Conservation (phyloP, 2,797 vertebrate genomes). For the Aythya fuligula region DNA sequence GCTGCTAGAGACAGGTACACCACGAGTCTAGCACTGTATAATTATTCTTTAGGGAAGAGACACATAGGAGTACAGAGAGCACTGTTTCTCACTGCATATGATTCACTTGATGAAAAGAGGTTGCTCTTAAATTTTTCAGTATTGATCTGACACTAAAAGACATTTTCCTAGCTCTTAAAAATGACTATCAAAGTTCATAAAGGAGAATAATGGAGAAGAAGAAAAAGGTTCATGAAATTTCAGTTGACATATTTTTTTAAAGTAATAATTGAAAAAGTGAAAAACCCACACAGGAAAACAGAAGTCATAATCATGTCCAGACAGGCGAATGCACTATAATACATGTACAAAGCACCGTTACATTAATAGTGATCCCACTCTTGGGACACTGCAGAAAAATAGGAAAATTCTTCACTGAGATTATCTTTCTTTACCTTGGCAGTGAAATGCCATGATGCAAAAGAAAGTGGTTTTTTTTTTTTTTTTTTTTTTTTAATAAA, state of each 20-base stretch:
- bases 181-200: not conserved
- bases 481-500: too few species aligned
- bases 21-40: not conserved
- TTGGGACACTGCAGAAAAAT: not conserved
- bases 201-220: not conserved
- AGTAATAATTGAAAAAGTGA: not conserved
- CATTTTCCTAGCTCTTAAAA: conserved; percentile 18
- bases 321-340: conserved; percentile 36
- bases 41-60: not conserved
- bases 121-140: not conserved
- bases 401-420: not conserved
- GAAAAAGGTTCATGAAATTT: not conserved
- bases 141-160: not conserved
- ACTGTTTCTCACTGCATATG: conserved; percentile 24
- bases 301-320: conserved; percentile 32
- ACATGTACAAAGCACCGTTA: not conserved
- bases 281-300: not conserved
- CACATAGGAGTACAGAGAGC: not conserved
- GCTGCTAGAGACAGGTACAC: not conserved
- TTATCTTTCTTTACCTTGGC: not conserved
- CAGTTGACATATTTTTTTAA: not conserved
- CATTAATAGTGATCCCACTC: not conserved
- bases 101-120: not conserved
- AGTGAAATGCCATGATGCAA: not conserved
- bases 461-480: not conserved